Conservation (phyloP, 2,113 vertebrate species). For the Dasyprocta punctata region DNA sequence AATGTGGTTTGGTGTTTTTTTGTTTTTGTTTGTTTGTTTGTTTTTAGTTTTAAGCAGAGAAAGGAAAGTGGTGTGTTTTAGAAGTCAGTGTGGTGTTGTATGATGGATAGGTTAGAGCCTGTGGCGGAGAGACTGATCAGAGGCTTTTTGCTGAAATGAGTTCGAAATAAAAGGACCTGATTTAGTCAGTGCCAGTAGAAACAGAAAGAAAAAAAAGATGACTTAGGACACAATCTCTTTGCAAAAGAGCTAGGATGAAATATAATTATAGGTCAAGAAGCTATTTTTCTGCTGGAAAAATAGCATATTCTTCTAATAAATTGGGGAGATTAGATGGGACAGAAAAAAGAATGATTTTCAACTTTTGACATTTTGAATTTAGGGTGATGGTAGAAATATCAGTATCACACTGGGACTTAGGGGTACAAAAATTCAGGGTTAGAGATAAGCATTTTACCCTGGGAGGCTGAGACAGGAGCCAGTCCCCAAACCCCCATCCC, state of each 20-base stretch:
- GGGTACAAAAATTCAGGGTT: background rate
- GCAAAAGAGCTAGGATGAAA: background rate
- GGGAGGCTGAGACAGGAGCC: background rate
- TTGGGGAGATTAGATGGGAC: background rate
- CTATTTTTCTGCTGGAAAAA: background rate
- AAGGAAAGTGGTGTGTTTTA: background rate
- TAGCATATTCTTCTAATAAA: background rate
- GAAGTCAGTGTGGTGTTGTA: background rate
- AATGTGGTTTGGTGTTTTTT: background rate
- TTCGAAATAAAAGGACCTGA: constrained; percentile 16
- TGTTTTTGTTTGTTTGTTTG: background rate
- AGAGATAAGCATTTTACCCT: background rate
- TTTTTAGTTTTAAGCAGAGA: constrained; percentile 32
- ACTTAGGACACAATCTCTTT: constrained; percentile 1
- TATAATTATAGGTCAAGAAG: background rate
- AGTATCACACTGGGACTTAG: background rate
- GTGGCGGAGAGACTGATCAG: background rate
- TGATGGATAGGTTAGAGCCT: background rate
- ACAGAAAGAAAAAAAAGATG: constrained; percentile 1
- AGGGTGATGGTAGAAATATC: background rate
- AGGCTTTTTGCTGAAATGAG: constrained; percentile 32
- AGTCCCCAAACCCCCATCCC: background rate
- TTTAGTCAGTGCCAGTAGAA: background rate
- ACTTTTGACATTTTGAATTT: constrained; percentile 43
- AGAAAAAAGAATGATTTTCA: background rate